phyloP scores from a whole-genome alignment of 2,888 invertebrate genomes.

The Sympetrum striolatum region DNA sequence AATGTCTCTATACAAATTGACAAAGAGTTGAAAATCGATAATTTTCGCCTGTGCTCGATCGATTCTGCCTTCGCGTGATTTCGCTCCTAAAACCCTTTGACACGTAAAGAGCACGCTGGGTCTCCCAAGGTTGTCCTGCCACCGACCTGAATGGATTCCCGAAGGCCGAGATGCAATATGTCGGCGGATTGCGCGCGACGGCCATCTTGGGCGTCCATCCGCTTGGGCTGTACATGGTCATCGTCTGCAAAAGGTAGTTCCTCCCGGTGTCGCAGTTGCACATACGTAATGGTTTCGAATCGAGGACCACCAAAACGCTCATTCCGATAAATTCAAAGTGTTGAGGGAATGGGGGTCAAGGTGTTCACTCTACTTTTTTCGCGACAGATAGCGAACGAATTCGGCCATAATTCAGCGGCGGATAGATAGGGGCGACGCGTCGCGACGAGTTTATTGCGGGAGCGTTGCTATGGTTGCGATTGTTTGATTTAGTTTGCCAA shows the following conservation, averaged over 20 bases:
- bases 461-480: neutral
- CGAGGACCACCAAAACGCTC: neutral
- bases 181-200: neutral
- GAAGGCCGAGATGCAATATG: constrained; percentile 8
- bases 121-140: neutral
- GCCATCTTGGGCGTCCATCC: constrained; percentile 16
- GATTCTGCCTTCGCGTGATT: too few relatives aligned
- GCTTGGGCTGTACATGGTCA: neutral
- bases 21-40: too few relatives aligned
- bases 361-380: neutral
- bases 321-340: neutral
- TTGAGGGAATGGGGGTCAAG: neutral
- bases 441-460: neutral
- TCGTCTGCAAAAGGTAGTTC: neutral
- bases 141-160: neutral
- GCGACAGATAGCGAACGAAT: neutral
- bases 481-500: neutral
- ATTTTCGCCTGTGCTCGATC: too few relatives aligned
- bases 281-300: neutral
- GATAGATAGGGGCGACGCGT: neutral
- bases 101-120: too few relatives aligned
- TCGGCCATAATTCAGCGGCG: neutral
- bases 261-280: neutral
- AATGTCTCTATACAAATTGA: too few relatives aligned
- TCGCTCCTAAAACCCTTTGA: too few relatives aligned